Evolutionary conservation across 2,888 invertebrate genomes (phyloP), one percentile per base, ranked within the genome.

Genomic region (Eupelmus urozonus): DNA sequence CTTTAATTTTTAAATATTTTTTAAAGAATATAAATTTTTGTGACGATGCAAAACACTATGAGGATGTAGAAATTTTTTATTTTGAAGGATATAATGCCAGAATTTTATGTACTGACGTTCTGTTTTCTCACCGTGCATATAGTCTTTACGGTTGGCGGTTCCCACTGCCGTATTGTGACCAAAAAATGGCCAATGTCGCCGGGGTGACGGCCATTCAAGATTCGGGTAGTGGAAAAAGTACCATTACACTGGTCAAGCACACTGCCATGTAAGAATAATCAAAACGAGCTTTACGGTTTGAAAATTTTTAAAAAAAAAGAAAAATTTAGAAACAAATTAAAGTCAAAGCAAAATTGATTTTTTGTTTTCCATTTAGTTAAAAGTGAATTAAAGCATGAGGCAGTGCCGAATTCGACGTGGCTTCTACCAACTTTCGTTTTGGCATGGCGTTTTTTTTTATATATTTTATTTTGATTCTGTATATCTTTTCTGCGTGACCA

Each of bases 141-240:
- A 96, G 96, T 95, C 95, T 96, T 94, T 96, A 96, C 94, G 96
- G 96, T 95, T 96, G 96, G 96, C 96, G 96, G 94, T 96, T 96
- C 94, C 96, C 96, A 93, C 95, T 96, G 94, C 96, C 96, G 94
- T 96, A 96, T 96, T 96, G 96, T 95, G 96, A 96, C 94, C 95
- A 95, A 93, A 94, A 94, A 93, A 94, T 94, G 91, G 93, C 94
- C 86, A 89, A 89, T 87, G 89, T 89, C 85, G 89, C 89, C 86
- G 89, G 89, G 84, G 88, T 89, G 82, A 89, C 89, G 85, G 87
- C 88, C 83, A 87, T 89, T 84, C 89, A 88, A 89, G 89, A 89
- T 81, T 88, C 89, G 87, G 88, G 88, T 89, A 89, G 87, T 86
- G 89, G 89, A 87, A 89, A 89, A 88, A 89, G 87, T 89, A 89